Evolutionary conservation across 2,888 invertebrate genomes (phyloP).

Genomic region (Harmothoe impar): DNA sequence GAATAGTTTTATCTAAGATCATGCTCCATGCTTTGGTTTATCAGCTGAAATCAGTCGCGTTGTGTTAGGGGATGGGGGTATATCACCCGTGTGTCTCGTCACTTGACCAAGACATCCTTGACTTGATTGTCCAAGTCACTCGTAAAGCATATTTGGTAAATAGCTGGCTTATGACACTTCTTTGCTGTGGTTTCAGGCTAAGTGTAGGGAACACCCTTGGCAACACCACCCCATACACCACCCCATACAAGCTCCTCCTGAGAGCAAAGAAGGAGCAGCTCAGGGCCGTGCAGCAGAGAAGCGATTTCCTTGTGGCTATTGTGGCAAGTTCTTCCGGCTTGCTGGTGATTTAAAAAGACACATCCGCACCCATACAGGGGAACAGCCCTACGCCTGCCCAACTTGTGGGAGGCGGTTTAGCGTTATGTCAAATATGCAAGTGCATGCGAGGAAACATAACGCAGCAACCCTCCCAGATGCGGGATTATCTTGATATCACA

Average conservation of each 20-base stretch:
- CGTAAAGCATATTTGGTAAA: not conserved
- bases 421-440: not conserved
- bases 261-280: not conserved
- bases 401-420: not conserved
- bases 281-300: not conserved
- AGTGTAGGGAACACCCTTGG: not conserved
- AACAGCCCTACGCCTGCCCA: not conserved
- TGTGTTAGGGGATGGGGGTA: not conserved
- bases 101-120: not conserved
- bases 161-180: not conserved
- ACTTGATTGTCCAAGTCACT: not conserved
- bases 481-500: not conserved
- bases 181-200: conserved; percentile 35
- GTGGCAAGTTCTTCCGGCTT: not conserved
- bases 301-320: not conserved
- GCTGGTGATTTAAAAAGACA: not conserved
- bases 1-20: too few relatives aligned
- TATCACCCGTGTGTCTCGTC: not conserved
- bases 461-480: too few relatives aligned
- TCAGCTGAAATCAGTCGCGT: not conserved
- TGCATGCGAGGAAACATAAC: not conserved
- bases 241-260: not conserved
- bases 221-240: not conserved
- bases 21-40: too few relatives aligned
- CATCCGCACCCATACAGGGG: conserved; percentile 40